Evolutionary conservation across 2,797 vertebrate species (phyloP), one percentile per base, ranked within the genome.

Genomic region (Amblyopsis hoosieri): DNA sequence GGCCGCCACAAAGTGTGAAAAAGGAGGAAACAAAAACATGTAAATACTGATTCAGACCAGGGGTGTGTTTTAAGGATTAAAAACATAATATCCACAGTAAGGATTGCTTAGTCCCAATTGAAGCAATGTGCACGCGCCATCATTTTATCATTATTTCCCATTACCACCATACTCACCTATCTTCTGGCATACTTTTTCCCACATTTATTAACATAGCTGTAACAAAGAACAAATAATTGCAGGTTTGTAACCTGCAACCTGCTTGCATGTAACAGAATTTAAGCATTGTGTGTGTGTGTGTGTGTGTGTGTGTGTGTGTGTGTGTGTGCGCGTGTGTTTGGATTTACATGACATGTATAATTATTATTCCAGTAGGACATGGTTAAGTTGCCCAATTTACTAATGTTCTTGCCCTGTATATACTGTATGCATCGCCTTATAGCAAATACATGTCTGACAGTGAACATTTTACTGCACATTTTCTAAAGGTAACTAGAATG

Each of bases 181-280:
- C 52, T 50, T 56, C 68, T 68, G 66, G 31, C 37, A 52, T 33
- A 57, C 62, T 55, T 37, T 76, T 64, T 57, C 60, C 79, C 33
- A 1, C 47, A 50, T 74, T 77, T 62, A 91, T 77, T 62, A 91
- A 65, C 37, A 51, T 86, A 9, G 91, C 91, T 93, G 79, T 69
- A 84, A 81, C 49, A 77, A 37, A 5, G 52, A 71, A 57, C 31
- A 57, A 0, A 72, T 47, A 42, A 42, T 42, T 42, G 8, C 6
- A 37, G 6, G 37, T 8, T 37, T 37, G 37, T 37, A 37, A 37
- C 9, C 37, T 6, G 37, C 9, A 23, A 37, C 37, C 6, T 6
- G 9, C 37, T 23, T 12, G 23, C 57, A 54, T 45, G 42, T 9
- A 42, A 8, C 37, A 42, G 37, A 42, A 42, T 42, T 42, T 42